These are phyloP conservation scores for Naja naja DNA, from an alignment of 2,113 vertebrate genomes.

Conservation along the genomic window DNA sequence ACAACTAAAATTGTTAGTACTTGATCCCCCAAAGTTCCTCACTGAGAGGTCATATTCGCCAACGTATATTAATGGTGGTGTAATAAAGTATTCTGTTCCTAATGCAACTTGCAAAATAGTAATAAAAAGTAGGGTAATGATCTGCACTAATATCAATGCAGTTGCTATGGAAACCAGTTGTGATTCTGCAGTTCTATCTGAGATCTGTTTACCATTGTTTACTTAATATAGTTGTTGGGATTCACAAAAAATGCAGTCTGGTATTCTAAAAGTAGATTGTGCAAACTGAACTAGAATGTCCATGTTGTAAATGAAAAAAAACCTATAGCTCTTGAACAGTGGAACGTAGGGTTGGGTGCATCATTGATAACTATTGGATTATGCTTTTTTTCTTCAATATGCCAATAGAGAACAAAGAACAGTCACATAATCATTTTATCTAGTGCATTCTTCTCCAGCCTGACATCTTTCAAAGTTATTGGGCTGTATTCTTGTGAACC, in stretches of 20 bases:
- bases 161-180: background rate
- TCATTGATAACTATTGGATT: background rate
- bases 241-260: background rate
- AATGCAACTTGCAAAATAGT: background rate
- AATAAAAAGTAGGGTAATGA: background rate
- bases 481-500: background rate
- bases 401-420: background rate
- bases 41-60: background rate
- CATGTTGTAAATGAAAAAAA: background rate
- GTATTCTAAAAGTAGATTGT: background rate
- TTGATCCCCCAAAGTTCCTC: background rate
- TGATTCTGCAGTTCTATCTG: background rate
- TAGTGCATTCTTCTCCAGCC: background rate
- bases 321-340: background rate
- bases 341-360: background rate
- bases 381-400: background rate
- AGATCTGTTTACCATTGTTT: background rate
- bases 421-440: background rate
- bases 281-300: background rate
- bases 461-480: background rate
- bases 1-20: too few species aligned
- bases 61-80: background rate
- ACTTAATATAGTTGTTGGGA: background rate
- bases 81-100: background rate
- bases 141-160: too few species aligned